Base-by-base conservation (phyloP, 2,113 vertebrate genomes). In the Tiliqua scincoides region DNA sequence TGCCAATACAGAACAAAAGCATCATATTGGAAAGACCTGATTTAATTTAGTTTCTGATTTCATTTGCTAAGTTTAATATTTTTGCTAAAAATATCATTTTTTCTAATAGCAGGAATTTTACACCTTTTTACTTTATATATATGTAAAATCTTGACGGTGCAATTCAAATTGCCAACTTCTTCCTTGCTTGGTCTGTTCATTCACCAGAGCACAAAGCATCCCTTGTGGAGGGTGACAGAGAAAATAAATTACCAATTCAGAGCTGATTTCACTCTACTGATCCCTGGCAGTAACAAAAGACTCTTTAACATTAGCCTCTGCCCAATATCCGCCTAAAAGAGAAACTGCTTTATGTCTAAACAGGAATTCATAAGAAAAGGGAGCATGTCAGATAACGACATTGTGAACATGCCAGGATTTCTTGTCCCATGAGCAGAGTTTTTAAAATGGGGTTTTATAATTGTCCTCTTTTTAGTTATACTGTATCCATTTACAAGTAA, bases 211-310 rank as follows among this genome's bases (percentile, higher is more conserved):
- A 86, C 76, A 86, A 80, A 35, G 57, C 30, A 62, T 72, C 35
- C 85, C 62, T 80, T 86, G 77, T 79, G 52, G 48, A 3, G 35
- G 8, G 30, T 43, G 37, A 57, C 85, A 86, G 57, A 80, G 85
- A 48, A 73, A 79, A 61, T 67, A 77, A 72, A 86, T 80, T 52
- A 52, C 67, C 30, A 61, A 73, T 80, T 80, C 85, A 63, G 77
- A 20, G 32, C 57, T 72, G 77, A 80, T 80, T 86, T 86, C 78
- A 48, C 27, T 63, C 67, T 80, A 35, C 85, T 54, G 73, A 61
- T n/a, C 35, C 74, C 63, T 32, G 21, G 62, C 32, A 71, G 57
- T 23, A 72, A 86, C 85, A 86, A 86, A 72, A 63, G 77, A 35
- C 57, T 63, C 85, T 79, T 73, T 71, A 63, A 18, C 77, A 40